phyloP scores from a whole-genome alignment of 2,113 vertebrate genomes.

The Ptyas mucosa region DNA sequence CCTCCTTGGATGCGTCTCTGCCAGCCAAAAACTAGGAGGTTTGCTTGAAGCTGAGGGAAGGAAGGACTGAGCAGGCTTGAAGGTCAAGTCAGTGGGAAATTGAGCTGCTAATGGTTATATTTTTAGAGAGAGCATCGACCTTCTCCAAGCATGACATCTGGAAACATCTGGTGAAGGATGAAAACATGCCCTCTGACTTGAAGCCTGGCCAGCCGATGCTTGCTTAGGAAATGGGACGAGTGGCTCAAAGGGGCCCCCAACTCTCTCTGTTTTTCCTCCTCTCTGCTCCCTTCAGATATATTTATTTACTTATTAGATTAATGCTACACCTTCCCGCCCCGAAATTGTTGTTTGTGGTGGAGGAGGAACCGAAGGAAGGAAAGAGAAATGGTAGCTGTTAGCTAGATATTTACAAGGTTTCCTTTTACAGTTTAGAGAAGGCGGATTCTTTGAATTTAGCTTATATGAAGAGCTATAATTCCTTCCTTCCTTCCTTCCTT shows the following conservation, averaged over 20 bases:
- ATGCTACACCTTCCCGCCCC: background rate
- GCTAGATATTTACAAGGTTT: background rate
- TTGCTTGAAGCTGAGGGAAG: background rate
- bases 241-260: background rate
- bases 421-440: background rate
- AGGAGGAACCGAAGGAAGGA: background rate
- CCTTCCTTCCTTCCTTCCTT: too few species aligned
- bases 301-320: background rate
- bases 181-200: background rate
- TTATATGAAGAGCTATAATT: background rate
- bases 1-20: slow-evolving; percentile 3
- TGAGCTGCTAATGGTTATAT: slow-evolving; percentile 9
- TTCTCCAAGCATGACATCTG: background rate
- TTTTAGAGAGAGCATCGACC: slow-evolving; percentile 6
- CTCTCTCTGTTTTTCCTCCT: too few species aligned
- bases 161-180: background rate
- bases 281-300: background rate
- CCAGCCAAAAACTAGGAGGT: slow-evolving; percentile 3
- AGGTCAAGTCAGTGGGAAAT: slow-evolving; percentile 40
- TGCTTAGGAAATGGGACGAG: background rate
- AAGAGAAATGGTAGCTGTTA: background rate
- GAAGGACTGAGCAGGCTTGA: background rate
- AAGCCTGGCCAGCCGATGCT: background rate
- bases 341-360: background rate
- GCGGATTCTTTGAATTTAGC: background rate